Conservation (phyloP, 2,113 vertebrate species). For the Beaufortia kweichowensis region DNA sequence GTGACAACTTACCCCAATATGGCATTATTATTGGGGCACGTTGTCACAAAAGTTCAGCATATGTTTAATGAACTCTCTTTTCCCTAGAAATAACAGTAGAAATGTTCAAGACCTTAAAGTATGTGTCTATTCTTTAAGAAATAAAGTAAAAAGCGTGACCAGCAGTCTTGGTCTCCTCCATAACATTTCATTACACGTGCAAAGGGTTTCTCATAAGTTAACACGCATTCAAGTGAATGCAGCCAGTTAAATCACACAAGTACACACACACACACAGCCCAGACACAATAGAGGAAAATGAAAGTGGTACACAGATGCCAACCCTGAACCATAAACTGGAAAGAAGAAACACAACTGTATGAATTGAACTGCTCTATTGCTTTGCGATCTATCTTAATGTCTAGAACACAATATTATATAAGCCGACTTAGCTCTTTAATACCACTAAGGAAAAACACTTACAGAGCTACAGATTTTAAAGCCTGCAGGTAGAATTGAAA, state of each 20-base stretch:
- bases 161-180: not conserved
- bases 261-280: slow-evolving; percentile 7
- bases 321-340: slow-evolving; percentile 47
- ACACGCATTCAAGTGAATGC: not conserved
- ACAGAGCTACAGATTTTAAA: slow-evolving; percentile 72
- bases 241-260: slow-evolving; percentile 1
- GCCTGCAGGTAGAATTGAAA: slow-evolving; percentile 61
- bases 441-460: slow-evolving; percentile 58
- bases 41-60: not conserved
- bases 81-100: too few relatives aligned
- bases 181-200: not conserved
- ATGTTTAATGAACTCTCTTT: too few relatives aligned
- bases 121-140: not conserved
- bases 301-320: slow-evolving; percentile 24
- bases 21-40: too few relatives aligned
- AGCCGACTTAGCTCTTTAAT: slow-evolving; percentile 63
- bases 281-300: not conserved
- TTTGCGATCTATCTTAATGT: slow-evolving; percentile 56
- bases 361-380: slow-evolving; percentile 74
- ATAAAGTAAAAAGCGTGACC: not conserved
- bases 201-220: not conserved
- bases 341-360: slow-evolving; percentile 64
- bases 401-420: slow-evolving; percentile 62
- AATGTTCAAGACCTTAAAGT: too few relatives aligned
- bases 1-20: not conserved